Conservation (phyloP, 1,140 invertebrate genomes). For the Helicoverpa zea region DNA sequence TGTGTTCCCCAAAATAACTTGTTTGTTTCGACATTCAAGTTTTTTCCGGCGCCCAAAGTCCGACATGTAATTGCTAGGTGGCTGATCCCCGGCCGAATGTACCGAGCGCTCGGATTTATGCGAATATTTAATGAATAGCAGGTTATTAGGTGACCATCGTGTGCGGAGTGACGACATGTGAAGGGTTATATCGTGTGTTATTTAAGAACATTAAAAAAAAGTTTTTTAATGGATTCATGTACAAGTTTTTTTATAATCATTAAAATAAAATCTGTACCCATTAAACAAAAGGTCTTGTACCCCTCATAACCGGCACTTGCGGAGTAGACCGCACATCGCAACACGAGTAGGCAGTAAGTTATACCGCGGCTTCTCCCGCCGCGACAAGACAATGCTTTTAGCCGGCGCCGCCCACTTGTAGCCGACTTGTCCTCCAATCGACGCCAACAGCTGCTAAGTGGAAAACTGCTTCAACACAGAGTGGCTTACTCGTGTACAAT, state of each 20-base stretch:
- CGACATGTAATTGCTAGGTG: conserved; percentile 56
- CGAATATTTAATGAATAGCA: conserved; percentile 25
- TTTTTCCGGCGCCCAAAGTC: conserved; percentile 47
- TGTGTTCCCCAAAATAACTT: conserved; percentile 80
- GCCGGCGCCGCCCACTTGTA: conserved; percentile 45
- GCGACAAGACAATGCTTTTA: conserved; percentile 58
- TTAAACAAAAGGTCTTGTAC: too few relatives aligned
- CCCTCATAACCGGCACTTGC: neutral
- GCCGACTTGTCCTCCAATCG: conserved; percentile 47
- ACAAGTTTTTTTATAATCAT: too few relatives aligned
- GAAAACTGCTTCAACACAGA: conserved; percentile 45
- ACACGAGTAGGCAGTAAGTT: conserved; percentile 45
- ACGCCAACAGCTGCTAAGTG: conserved; percentile 37
- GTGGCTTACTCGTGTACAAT: conserved; percentile 43
- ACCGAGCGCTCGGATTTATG: conserved; percentile 17
- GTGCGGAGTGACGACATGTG: too few relatives aligned
- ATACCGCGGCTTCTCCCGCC: conserved; percentile 14
- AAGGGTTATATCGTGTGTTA: too few relatives aligned
- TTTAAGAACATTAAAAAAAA: too few relatives aligned
- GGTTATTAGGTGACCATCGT: conserved; percentile 22
- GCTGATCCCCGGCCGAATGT: conserved; percentile 45
- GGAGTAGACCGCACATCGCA: neutral
- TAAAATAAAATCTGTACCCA: too few relatives aligned
- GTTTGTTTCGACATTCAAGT: conserved; percentile 63
- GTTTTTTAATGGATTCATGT: too few relatives aligned